Percentiles rank a stretch among this genome's conserved stretches.
phyloP scores from a whole-genome alignment of 2,888 invertebrate species.

The Dicranocentrus wangi region DNA sequence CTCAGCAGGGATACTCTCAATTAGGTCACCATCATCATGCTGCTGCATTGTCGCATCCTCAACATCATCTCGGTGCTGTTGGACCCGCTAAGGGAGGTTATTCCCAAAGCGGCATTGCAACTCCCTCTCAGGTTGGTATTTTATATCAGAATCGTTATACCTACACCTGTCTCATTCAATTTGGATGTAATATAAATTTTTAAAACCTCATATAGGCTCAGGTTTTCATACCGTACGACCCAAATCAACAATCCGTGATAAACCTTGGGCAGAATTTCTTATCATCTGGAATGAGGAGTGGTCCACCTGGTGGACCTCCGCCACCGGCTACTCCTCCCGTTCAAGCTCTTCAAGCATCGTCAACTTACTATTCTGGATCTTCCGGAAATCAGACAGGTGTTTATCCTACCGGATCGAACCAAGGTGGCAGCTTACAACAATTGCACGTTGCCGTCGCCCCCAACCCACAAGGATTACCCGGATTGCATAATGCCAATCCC shows the following conservation, averaged over 20 bases:
- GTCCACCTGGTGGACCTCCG: slow-evolving; percentile 68
- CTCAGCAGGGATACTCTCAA: slow-evolving; percentile 70
- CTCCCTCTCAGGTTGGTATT: slow-evolving; percentile 60
- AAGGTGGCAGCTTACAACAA: slow-evolving; percentile 63
- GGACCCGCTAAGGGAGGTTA: slow-evolving; percentile 68
- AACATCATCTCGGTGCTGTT: slow-evolving; percentile 65
- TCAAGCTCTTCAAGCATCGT: slow-evolving; percentile 64
- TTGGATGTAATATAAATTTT: not conserved
- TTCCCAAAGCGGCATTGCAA: slow-evolving; percentile 64
- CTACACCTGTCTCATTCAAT: not conserved
- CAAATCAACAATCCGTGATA: slow-evolving; percentile 57
- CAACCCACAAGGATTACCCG: slow-evolving; percentile 65
- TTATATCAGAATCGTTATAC: not conserved
- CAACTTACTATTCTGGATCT: slow-evolving; percentile 67
- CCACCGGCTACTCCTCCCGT: slow-evolving; percentile 71
- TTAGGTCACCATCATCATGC: slow-evolving; percentile 65
- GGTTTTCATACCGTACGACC: slow-evolving; percentile 69
- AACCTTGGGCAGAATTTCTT: slow-evolving; percentile 68
- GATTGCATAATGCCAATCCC: slow-evolving; percentile 63
- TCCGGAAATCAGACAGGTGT: slow-evolving; percentile 67
- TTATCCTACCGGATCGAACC: slow-evolving; percentile 58
- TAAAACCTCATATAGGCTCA: slow-evolving; percentile 42
- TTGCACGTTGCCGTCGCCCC: slow-evolving; percentile 66
- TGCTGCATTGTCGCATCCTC: slow-evolving; percentile 53
- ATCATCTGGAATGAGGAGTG: slow-evolving; percentile 66